These are phyloP conservation scores for Megalops cyprinoides DNA, from an alignment of 2,797 vertebrate genomes.

Conservation along the genomic window DNA sequence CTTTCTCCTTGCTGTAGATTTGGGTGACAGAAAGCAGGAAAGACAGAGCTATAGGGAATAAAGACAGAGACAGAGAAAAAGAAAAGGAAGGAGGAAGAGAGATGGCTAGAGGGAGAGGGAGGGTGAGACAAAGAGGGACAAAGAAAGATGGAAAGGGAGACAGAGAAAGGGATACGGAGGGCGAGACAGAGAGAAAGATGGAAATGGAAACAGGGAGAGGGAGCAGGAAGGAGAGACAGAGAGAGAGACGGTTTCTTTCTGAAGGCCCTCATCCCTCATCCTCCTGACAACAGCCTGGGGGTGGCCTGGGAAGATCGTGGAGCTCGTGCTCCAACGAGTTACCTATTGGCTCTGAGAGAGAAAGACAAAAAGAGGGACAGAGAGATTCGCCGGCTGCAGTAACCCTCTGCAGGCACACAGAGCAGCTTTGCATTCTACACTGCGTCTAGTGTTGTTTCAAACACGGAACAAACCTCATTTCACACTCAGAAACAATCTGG, in stretches of 20 bases:
- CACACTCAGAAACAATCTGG: conserved; percentile 73
- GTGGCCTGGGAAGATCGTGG: conserved; percentile 1
- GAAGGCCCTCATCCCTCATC: neutral
- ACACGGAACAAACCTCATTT: conserved; percentile 75
- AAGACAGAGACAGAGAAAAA: conserved; percentile 27
- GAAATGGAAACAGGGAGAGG: too few relatives aligned
- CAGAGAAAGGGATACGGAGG: too few relatives aligned
- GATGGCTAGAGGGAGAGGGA: conserved; percentile 43
- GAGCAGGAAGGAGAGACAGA: too few relatives aligned
- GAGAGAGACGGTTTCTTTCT: too few relatives aligned
- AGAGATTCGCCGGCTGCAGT: conserved; percentile 64
- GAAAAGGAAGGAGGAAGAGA: conserved; percentile 55
- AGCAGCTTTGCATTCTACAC: conserved; percentile 66
- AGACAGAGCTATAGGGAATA: neutral
- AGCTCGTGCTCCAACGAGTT: neutral
- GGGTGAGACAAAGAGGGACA: conserved; percentile 43
- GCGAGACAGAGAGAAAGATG: too few relatives aligned
- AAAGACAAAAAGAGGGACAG: conserved; percentile 48
- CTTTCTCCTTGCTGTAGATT: neutral
- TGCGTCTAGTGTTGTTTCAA: conserved; percentile 77
- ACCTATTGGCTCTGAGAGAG: neutral
- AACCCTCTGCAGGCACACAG: conserved; percentile 66
- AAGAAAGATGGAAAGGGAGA: conserved; percentile 56
- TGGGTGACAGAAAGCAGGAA: conserved; percentile 37
- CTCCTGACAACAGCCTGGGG: neutral